These are phyloP conservation scores for Meganola albula DNA, from an alignment of 2,888 invertebrate genomes.

Conservation along the genomic window DNA sequence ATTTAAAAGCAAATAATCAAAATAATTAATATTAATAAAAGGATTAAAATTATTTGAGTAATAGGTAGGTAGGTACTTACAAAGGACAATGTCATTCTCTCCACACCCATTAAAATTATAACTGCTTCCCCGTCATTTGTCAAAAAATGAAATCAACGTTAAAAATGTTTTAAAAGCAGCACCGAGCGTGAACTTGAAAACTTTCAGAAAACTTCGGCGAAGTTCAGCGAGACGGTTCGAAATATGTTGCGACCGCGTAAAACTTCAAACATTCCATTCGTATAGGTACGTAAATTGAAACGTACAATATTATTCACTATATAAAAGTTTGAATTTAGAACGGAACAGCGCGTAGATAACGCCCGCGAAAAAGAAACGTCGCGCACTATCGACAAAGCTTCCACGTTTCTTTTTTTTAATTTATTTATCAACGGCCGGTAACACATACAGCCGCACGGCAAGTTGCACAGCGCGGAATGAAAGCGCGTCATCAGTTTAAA, in stretches of 20 bases:
- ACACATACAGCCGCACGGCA: conserved; percentile 75
- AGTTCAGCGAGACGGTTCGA: conserved; percentile 18
- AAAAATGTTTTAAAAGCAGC: neutral
- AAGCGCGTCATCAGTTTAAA: conserved; percentile 80
- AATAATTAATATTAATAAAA: neutral
- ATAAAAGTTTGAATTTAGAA: conserved; percentile 52
- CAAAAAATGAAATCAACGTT: conserved; percentile 8
- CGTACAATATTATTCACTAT: conserved; percentile 31
- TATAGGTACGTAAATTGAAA: conserved; percentile 19
- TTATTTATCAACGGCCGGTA: conserved; percentile 67
- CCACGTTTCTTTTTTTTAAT: conserved; percentile 56
- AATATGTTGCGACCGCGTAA: conserved; percentile 13
- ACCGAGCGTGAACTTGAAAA: conserved; percentile 3
- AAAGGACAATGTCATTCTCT: conserved; percentile 76
- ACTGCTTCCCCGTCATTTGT: conserved; percentile 35
- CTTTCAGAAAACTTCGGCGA: conserved; percentile 22
- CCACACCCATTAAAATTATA: conserved; percentile 49
- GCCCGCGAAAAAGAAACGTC: conserved; percentile 58
- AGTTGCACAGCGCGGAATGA: conserved; percentile 78
- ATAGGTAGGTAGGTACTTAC: too few relatives aligned
- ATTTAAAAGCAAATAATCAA: too few relatives aligned
- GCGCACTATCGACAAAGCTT: conserved; percentile 71
- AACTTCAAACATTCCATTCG: conserved; percentile 14
- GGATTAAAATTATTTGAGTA: too few relatives aligned
- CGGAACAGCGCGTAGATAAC: conserved; percentile 54